These are phyloP conservation scores for Adineta ricciae DNA, from an alignment of 2,888 invertebrate species.

Conservation along the genomic window DNA sequence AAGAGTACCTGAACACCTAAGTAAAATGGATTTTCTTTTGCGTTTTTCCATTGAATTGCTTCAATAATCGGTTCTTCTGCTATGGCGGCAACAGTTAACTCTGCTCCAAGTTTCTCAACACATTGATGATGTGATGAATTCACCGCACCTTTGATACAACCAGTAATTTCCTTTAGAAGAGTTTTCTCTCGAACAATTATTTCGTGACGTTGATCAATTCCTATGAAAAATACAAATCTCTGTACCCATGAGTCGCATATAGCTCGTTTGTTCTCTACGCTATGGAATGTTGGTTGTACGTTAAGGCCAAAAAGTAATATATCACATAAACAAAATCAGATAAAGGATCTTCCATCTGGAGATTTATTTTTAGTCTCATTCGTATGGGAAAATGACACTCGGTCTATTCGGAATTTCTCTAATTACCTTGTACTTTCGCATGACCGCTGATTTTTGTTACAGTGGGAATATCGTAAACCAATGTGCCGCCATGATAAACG, in stretches of 20 bases:
- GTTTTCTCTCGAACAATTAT: not conserved
- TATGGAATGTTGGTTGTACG: too few relatives aligned
- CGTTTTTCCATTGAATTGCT: not conserved
- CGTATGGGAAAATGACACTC: too few relatives aligned
- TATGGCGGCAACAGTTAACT: not conserved
- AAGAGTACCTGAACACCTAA: not conserved
- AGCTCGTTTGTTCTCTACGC: too few relatives aligned
- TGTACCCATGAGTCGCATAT: too few relatives aligned
- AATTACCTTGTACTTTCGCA: not conserved
- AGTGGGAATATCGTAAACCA: not conserved
- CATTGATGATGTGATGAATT: not conserved
- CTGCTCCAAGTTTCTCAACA: not conserved
- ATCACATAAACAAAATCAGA: not conserved
- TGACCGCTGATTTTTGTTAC: not conserved
- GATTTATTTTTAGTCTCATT: too few relatives aligned
- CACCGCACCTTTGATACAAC: not conserved
- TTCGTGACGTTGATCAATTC: not conserved
- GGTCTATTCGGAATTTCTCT: not conserved
- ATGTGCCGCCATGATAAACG: not conserved
- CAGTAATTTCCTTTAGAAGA: not conserved
- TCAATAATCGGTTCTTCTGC: not conserved
- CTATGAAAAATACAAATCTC: not conserved
- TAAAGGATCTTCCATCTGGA: not conserved
- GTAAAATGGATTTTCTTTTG: not conserved
- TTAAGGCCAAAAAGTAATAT: too few relatives aligned